phyloP scores from a whole-genome alignment of 2,888 invertebrate species.

The Eristalis arbustorum region DNA sequence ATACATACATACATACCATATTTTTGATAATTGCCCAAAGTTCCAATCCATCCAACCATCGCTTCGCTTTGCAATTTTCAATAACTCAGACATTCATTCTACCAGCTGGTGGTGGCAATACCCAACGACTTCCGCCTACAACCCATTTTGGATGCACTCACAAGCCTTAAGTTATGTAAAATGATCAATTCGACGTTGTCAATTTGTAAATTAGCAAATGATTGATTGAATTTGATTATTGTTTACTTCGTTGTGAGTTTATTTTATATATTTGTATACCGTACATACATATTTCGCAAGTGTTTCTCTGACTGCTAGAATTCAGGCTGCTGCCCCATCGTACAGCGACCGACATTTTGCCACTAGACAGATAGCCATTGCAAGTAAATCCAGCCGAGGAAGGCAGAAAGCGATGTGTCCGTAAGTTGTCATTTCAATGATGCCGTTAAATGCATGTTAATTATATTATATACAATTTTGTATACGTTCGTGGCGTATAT shows the following conservation, averaged over 20 bases:
- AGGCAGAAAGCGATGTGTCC: constrained; percentile 39
- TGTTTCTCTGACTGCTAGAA: constrained; percentile 23
- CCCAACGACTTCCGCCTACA: constrained; percentile 8
- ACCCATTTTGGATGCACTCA: constrained; percentile 17
- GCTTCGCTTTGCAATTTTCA: neutral
- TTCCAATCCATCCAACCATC: neutral
- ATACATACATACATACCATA: neutral
- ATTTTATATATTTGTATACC: constrained; percentile 64
- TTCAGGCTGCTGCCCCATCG: constrained; percentile 22
- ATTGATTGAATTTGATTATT: constrained; percentile 73
- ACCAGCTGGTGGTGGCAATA: neutral
- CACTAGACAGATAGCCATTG: constrained; percentile 57
- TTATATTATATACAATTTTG: constrained; percentile 45
- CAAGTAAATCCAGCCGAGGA: constrained; percentile 29
- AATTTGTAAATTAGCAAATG: constrained; percentile 72
- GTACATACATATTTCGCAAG: constrained; percentile 50
- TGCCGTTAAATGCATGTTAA: constrained; percentile 65
- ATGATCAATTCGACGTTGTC: constrained; percentile 71
- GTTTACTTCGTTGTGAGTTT: constrained; percentile 57
- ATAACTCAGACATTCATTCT: neutral
- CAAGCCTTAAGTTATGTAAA: constrained; percentile 71
- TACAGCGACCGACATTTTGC: constrained; percentile 18
- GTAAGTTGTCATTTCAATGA: constrained; percentile 62
- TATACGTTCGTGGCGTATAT: neutral
- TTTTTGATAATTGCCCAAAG: neutral